A percentile compares a stretch with the other conserved stretches of the same genome.
Evolutionary conservation across 2,888 invertebrate genomes (phyloP).

Genomic region (Drosophila crucigera): DNA sequence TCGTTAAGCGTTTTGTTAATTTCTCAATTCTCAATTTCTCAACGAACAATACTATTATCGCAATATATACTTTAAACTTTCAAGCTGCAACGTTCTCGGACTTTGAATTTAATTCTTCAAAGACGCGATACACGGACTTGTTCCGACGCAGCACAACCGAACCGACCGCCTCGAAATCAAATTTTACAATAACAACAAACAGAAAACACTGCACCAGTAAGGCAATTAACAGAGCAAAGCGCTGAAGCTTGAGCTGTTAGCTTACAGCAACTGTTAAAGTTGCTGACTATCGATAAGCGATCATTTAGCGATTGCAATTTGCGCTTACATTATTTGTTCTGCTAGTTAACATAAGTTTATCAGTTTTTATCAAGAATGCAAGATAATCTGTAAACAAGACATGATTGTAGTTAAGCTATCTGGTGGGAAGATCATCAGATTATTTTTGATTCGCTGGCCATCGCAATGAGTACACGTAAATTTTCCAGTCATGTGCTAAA

Average conservation of each 20-base stretch:
- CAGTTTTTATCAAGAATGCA: not conserved
- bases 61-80: slow-evolving; percentile 27
- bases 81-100: slow-evolving; percentile 17
- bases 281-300: slow-evolving; percentile 30
- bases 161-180: slow-evolving; percentile 40
- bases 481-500: slow-evolving; percentile 92
- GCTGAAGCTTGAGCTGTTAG: not conserved
- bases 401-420: not conserved
- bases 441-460: not conserved
- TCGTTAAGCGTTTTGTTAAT: slow-evolving; percentile 3
- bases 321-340: not conserved
- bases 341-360: not conserved
- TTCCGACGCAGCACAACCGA: slow-evolving; percentile 29
- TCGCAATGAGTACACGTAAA: slow-evolving; percentile 53
- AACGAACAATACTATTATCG: not conserved
- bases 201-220: slow-evolving; percentile 11
- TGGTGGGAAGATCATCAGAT: slow-evolving; percentile 2
- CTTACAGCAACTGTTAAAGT: slow-evolving; percentile 1
- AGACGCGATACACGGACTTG: slow-evolving; percentile 21
- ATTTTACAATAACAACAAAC: slow-evolving; percentile 49
- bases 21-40: slow-evolving; percentile 4
- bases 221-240: slow-evolving; percentile 24
- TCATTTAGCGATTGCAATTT: not conserved
- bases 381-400: slow-evolving; percentile 11
- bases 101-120: slow-evolving; percentile 41